Evolutionary conservation across 2,888 invertebrate species (phyloP), one percentile per base, ranked within the genome.

Genomic region (Pinctada fucata): DNA sequence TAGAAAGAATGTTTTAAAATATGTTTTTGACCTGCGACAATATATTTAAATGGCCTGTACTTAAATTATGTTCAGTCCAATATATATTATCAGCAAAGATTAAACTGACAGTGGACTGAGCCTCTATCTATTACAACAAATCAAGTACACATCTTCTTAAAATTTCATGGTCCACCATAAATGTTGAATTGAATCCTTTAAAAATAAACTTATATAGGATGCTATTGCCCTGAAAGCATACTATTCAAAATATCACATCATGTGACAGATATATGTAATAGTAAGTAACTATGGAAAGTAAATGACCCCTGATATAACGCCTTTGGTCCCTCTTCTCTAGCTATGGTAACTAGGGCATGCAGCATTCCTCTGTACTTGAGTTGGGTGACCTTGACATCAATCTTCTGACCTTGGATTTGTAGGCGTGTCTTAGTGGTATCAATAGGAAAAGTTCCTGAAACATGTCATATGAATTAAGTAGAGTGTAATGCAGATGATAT

Each of bases 341-440:
- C 95, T 78, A 98, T 97, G 93, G 97, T 95, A 67, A 96, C 92
- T 81, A 97, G 95, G 88, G 97, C 97, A 94, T 98, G 97, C 73
- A 95, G 94, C 97, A 98, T 98, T 79, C 98, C 98, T 78, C 95
- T 95, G 92, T 98, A 98, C 85, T 90, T 90, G 31, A 92, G 84
- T 84, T 91, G 89, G 63, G 87, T 89, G 47, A 89, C 86, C 48
- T 84, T 76, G 4, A 86, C 89, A 86, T 92, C 93, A 82, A 96
- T 95, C 91, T 95, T 96, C 93, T 98, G 98, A 2, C 98, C 98
- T 93, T 98, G 98, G 90, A 98, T 95, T 94, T 98, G 98, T 47
- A 98, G 94, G 85, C 98, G 95, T 31, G 97, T 98, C 93, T 98
- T 98, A 45, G 97, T 96, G 49, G 97, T 97, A 93, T 98, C 98